Conservation (phyloP, 2,888 invertebrate species). For the Nomada hirtipes region DNA sequence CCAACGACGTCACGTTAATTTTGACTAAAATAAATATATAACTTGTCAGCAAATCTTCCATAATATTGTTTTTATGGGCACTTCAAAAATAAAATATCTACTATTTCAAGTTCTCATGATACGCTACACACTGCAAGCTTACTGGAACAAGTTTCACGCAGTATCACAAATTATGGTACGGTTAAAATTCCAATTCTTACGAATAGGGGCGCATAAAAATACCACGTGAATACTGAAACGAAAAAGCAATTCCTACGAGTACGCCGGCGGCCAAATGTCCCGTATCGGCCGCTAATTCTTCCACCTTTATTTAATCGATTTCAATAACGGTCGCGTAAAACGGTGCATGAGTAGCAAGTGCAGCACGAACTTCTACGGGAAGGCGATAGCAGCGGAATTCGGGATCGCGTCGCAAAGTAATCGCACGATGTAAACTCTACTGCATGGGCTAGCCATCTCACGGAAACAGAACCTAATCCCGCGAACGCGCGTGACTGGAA, state of each 20-base stretch:
- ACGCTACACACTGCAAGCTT: too few relatives aligned
- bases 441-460: slow-evolving; percentile 65
- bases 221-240: neutral
- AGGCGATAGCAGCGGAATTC: slow-evolving; percentile 50
- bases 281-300: neutral
- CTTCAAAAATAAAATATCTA: too few relatives aligned
- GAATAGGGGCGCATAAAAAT: neutral
- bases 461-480: slow-evolving; percentile 82
- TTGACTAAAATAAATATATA: too few relatives aligned
- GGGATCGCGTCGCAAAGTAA: slow-evolving; percentile 63
- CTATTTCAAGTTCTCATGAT: too few relatives aligned
- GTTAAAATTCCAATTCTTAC: too few relatives aligned
- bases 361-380: neutral
- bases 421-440: slow-evolving; percentile 65
- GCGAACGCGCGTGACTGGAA: slow-evolving; percentile 80
- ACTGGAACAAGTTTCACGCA: too few relatives aligned
- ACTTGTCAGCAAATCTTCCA: too few relatives aligned
- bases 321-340: slow-evolving; percentile 35
- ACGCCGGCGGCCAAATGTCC: neutral
- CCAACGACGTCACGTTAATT: too few relatives aligned
- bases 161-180: too few relatives aligned
- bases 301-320: slow-evolving; percentile 36
- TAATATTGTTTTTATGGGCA: too few relatives aligned
- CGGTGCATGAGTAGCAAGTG: neutral
- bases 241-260: neutral